Evolutionary conservation across 2,888 invertebrate species (phyloP).

Genomic region (Rhagophthalmus giganteus): DNA sequence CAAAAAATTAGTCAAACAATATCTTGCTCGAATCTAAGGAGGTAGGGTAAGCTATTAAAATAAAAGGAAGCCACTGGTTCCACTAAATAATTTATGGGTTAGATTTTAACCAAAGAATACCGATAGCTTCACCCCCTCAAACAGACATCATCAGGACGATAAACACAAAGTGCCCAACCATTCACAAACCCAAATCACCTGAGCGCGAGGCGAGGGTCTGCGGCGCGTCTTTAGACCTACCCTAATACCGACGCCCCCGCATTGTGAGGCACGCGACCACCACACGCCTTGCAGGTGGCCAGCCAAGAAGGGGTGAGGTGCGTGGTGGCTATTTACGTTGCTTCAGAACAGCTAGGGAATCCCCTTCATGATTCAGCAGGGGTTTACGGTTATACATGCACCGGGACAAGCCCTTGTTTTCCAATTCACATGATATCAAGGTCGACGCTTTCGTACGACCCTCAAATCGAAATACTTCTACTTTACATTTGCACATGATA

Average conservation of each 20-base stretch:
- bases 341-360: conserved; percentile 26
- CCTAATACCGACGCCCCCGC: conserved; percentile 36
- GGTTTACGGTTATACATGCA: conserved; percentile 23
- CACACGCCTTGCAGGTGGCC: conserved; percentile 40
- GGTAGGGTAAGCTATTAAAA: too few relatives aligned
- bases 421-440: conserved; percentile 24
- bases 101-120: conserved; percentile 19
- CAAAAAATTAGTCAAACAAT: too few relatives aligned
- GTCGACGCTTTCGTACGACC: conserved; percentile 8
- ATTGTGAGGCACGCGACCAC: conserved; percentile 43
- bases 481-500: conserved; percentile 4
- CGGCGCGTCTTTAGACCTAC: conserved; percentile 35
- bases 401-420: conserved; percentile 17
- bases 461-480: conserved; percentile 6
- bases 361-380: conserved; percentile 33
- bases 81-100: conserved; percentile 16
- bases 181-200: conserved; percentile 33
- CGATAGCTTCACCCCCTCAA: conserved; percentile 18
- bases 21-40: too few relatives aligned
- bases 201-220: conserved; percentile 31
- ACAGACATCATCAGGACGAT: conserved; percentile 28
- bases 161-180: conserved; percentile 32
- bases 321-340: conserved; percentile 35
- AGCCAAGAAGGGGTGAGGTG: conserved; percentile 36
- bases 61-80: conserved; percentile 10